Base-by-base conservation (phyloP, 1,140 invertebrate species). In the Bradynema listronoti region DNA sequence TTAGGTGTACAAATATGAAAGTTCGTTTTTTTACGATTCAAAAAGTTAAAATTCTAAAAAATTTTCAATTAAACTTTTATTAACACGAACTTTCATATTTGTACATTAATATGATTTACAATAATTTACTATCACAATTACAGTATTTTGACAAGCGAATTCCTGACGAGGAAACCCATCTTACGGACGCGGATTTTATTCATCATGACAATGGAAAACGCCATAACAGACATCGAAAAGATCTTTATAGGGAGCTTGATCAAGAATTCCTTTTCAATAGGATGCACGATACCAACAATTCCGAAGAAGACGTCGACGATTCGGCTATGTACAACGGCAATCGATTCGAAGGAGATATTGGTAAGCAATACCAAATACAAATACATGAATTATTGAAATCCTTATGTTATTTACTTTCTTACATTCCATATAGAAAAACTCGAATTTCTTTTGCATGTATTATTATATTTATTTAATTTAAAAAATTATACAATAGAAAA, bases 291-390 rank as follows among this genome's bases (percentile, higher is more conserved):
- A 42, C 45, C 11, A 47, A 65, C 22, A 25, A 42, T 4, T 30
- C 25, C 24, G 53, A 45, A 4, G 50, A 56, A 29, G 30, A 11
- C 34, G 54, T 73, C 7, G 66, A 78, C 57, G 75, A 76, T 24
- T 68, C 73, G 9, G 67, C 72, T 25, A 78, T 76, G 73, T 76
- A 76, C 50, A 70, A 70, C 51, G 41, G 59, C 27, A 51, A 61
- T 16, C 33, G 67, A 41, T 76, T 76, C 47, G 73, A 76, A 56
- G 73, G 73, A 32, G 73, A 76, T 60, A 76, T 76, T 51, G 57
- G 73, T 77, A 56, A 24, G 54, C 30, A 9, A 4, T n/a, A 7
- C 11, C 22, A 22, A 34, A n/a, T 16, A 5, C 9, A n/a, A 36
- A 55, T 29, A n/a, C 25, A 45, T 57, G 6, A 19, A n/a, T 62